These are phyloP conservation scores for Semicossyphus pulcher DNA, from an alignment of 2,113 vertebrate genomes.

Conservation along the genomic window DNA sequence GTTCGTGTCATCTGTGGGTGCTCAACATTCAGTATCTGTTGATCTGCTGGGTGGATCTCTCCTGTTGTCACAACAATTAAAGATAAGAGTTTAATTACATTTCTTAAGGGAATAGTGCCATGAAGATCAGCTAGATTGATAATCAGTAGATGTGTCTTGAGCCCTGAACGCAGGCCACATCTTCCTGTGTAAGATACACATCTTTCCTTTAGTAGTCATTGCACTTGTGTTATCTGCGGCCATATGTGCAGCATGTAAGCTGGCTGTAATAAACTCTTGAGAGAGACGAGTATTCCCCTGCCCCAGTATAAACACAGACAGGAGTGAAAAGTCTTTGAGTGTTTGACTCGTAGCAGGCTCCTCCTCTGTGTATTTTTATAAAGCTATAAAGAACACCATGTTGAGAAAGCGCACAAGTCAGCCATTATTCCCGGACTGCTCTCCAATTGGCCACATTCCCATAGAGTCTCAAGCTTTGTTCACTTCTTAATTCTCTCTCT, in stretches of 20 bases:
- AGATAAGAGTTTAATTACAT: background rate
- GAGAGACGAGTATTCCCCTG: conserved; percentile 46
- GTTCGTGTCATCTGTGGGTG: conserved; percentile 11
- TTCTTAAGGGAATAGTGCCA: background rate
- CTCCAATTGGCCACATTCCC: conserved; percentile 52
- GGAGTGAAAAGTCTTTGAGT: conserved; percentile 51
- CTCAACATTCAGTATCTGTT: conserved; percentile 1
- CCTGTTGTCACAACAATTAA: conserved; percentile 12
- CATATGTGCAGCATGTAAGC: conserved; percentile 35
- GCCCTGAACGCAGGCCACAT: background rate
- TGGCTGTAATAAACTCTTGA: conserved; percentile 52
- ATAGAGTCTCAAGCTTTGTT: conserved; percentile 58
- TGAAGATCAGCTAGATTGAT: background rate
- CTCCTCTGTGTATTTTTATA: conserved; percentile 76
- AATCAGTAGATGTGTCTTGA: background rate
- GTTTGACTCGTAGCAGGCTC: conserved; percentile 64
- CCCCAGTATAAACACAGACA: conserved; percentile 66
- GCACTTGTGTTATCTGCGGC: conserved; percentile 33
- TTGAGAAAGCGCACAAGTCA: conserved; percentile 67
- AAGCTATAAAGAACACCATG: conserved; percentile 69
- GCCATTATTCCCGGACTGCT: conserved; percentile 65
- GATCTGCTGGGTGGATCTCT: background rate
- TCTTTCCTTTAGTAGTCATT: conserved; percentile 25
- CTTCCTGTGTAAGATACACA: conserved; percentile 28
- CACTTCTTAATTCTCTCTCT: conserved; percentile 36